Percentiles rank a stretch among this genome's conserved stretches.
Evolutionary conservation across 2,797 vertebrate species (phyloP).

Genomic region (Crocodylus rhombifer): DNA sequence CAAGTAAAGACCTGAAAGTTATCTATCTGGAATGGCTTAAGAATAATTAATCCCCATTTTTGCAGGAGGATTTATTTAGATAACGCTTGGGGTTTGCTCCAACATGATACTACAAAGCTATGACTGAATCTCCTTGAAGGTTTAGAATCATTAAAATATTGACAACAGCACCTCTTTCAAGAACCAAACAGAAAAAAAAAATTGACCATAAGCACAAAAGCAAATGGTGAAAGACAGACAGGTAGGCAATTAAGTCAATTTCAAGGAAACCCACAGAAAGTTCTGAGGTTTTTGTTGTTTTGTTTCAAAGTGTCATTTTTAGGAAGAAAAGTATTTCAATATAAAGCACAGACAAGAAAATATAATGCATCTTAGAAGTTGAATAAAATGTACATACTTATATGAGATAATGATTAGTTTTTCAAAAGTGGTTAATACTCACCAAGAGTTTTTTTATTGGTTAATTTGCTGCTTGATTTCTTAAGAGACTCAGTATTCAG

Average conservation of each 20-base stretch:
- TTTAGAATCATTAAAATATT: background rate
- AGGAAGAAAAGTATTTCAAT: background rate
- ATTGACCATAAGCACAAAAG: background rate
- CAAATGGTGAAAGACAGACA: background rate
- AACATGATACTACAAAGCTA: too few species aligned
- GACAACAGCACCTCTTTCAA: background rate
- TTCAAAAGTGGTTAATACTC: conserved; percentile 21
- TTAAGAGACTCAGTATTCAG: conserved; percentile 78
- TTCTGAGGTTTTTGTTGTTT: background rate
- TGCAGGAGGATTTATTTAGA: too few species aligned
- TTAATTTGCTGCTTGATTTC: conserved; percentile 70
- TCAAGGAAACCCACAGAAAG: background rate
- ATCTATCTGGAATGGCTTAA: too few species aligned
- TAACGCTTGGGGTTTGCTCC: too few species aligned
- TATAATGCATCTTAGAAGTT: background rate
- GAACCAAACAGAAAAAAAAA: background rate
- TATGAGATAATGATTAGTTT: too few species aligned
- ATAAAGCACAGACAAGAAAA: conserved; percentile 11
- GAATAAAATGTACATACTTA: background rate
- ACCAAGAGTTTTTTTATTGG: conserved; percentile 69
- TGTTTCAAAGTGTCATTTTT: background rate
- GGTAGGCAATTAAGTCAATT: too few species aligned
- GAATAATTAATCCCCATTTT: too few species aligned
- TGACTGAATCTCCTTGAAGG: background rate
- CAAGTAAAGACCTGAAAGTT: too few species aligned